Base-by-base conservation (phyloP, 2,888 invertebrate genomes). In the Ecdyonurus torrentis region DNA sequence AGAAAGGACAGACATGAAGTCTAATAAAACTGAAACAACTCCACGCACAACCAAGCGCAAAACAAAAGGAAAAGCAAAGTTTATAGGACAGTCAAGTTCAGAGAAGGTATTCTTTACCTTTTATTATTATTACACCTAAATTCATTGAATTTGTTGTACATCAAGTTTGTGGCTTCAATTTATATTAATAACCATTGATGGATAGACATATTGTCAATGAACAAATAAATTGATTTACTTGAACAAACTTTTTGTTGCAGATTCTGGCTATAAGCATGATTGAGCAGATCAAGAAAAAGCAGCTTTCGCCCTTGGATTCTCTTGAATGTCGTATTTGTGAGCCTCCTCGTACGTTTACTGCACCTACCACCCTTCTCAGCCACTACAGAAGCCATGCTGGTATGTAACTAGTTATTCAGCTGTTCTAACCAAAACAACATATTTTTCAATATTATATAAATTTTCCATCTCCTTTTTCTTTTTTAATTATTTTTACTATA, bases 371-470 rank as follows among this genome's bases (percentile, higher is more conserved):
- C 2, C 74, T 82, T 18, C 78, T 81, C 67, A 80, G 80, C 52
- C 82, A 81, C 70, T 82, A 82, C 69, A 74, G 81, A 37, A 81
- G 81, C 69, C 82, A 82, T 70, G 81, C 81, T 66, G 76, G 76
- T 73, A 69, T 66, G 68, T 64, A n/a, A n/a, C n/a, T n/a, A n/a
- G n/a, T n/a, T n/a, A 52, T 3, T n/a, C 18, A 61, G 23, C 20
- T 19, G n/a, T 53, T 23, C 23, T 1, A 25, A 15, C 20, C 20
- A 20, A 59, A 20, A 2, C 2, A 60, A 59, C 2, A 7, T 15
- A 24, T 25, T 23, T 23, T n/a, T n/a, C n/a, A n/a, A n/a, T n/a
- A n/a, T n/a, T n/a, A n/a, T n/a, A n/a, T n/a, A n/a, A n/a, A n/a
- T n/a, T n/a, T n/a, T n/a, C n/a, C n/a, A n/a, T n/a, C n/a, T n/a